A percentile compares a stretch with the other conserved stretches of the same genome.
phyloP scores from a whole-genome alignment of 2,113 vertebrate species.

The Chlorodrepanis virens region DNA sequence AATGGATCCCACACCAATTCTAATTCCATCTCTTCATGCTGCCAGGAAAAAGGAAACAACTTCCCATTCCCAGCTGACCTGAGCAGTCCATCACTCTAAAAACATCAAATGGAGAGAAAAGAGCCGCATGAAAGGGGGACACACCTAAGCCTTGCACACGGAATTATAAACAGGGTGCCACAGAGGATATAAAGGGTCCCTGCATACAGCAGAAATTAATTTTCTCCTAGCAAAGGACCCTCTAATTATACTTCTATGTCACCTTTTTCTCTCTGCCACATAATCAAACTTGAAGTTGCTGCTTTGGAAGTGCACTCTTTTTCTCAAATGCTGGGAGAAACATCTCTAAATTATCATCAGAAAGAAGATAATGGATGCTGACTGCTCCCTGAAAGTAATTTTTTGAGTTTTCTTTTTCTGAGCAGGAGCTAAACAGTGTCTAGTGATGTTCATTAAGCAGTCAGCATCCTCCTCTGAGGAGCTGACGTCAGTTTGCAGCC shows the following conservation, averaged over 20 bases:
- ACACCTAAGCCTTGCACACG: not conserved
- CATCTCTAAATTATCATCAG: slow-evolving; percentile 40
- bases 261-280: not conserved
- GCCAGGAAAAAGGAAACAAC: not conserved
- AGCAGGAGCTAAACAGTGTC: slow-evolving; percentile 36
- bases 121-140: not conserved
- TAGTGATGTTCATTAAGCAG: slow-evolving; percentile 62
- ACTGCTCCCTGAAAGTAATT: slow-evolving; percentile 35
- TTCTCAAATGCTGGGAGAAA: not conserved
- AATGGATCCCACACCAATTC: not conserved
- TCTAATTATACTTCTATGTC: not conserved
- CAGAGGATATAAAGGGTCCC: not conserved
- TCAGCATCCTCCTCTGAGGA: slow-evolving; percentile 54
- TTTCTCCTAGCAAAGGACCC: not conserved
- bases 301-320: not conserved
- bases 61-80: not conserved
- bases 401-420: slow-evolving; percentile 11
- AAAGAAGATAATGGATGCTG: slow-evolving; percentile 31
- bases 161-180: not conserved
- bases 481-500: slow-evolving; percentile 57
- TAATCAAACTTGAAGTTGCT: slow-evolving; percentile 1
- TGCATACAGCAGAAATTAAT: not conserved
- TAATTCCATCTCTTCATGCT: not conserved
- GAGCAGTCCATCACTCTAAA: not conserved
- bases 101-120: not conserved